These are phyloP conservation scores for Hedya salicella DNA, from an alignment of 2,888 invertebrate genomes.

Conservation along the genomic window DNA sequence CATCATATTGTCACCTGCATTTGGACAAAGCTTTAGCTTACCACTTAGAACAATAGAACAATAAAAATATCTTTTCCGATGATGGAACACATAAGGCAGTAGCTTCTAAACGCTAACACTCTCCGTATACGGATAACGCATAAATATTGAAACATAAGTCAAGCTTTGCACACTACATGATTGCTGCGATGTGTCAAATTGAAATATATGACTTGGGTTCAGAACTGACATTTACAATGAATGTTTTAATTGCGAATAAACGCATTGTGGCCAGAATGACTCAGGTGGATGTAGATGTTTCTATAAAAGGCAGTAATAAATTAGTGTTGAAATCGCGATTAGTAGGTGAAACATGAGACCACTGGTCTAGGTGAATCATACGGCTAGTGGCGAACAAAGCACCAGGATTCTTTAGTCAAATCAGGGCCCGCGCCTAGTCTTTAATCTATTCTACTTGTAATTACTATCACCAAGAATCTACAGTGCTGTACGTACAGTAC, in stretches of 20 bases:
- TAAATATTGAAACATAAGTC: conserved; percentile 57
- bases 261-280: conserved; percentile 34
- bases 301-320: conserved; percentile 39
- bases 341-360: conserved; percentile 43
- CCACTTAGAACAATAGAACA: conserved; percentile 16
- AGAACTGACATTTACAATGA: conserved; percentile 65
- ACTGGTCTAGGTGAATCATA: conserved; percentile 36
- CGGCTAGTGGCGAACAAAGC: conserved; percentile 33
- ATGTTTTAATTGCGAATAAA: conserved; percentile 42
- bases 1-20: no score
- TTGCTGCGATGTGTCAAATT: conserved; percentile 72
- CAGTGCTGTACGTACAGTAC: no score
- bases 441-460: not conserved
- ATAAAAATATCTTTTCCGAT: conserved; percentile 16
- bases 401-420: conserved; percentile 26
- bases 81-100: conserved; percentile 31
- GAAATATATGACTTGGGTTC: conserved; percentile 63
- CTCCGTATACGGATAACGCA: conserved; percentile 57
- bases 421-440: not conserved
- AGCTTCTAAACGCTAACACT: conserved; percentile 45
- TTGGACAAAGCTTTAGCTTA: not conserved
- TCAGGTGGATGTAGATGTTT: conserved; percentile 38
- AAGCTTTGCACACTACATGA: conserved; percentile 52
- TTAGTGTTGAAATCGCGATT: conserved; percentile 41
- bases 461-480: no score